Base-by-base conservation (phyloP, 2,113 vertebrate species). In the Pelusios castaneus region DNA sequence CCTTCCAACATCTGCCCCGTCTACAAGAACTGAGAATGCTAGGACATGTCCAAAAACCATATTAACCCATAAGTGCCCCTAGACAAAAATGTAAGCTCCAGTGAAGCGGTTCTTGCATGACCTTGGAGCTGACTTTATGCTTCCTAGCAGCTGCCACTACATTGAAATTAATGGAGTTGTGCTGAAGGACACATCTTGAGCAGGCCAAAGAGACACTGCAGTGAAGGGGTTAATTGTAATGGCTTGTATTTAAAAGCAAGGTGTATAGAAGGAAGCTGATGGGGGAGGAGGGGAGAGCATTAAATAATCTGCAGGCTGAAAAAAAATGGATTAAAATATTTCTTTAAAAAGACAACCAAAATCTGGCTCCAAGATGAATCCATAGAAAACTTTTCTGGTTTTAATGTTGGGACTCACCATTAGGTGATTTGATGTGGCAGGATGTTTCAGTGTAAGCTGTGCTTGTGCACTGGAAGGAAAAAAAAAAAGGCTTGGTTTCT, bases 21-120 rank as follows among this genome's bases (percentile, higher is more conserved):
- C 80, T 14, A 86, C 95, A 95, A 96, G 94, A 92, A 90, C 77
- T 84, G 94, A 95, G 97, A 98, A 97, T 96, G 92, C 81, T 94
- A 43, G 5, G 1, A 90, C 94, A 97, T 7, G 22, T 97, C 94
- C 83, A 80, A 56, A 95, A 89, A 93, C 81, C 84, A 41, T 75
- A 54, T 98, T 97, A 98, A 98, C 97, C 95, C 94, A 0, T 96
- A 83, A 14, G 11, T 76, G 34, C 91, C 79, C 55, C 0, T 1
- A 5, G 19, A 79, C 25, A 21, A 2, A 3, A 38, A 14, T 43
- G 67, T n/a, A 85, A 82, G 43, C 1, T 56, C 38, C 38, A 49
- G 47, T 31, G 19, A 94, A 88, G 52, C 4, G 1, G 43, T 58
- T 56, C 79, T 87, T 51, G 1, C 4, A 49, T 3, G 80, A 58